Evolutionary conservation across 2,113 vertebrate genomes (phyloP), one percentile per base, ranked within the genome.

Genomic region (Syrrhaptes paradoxus): DNA sequence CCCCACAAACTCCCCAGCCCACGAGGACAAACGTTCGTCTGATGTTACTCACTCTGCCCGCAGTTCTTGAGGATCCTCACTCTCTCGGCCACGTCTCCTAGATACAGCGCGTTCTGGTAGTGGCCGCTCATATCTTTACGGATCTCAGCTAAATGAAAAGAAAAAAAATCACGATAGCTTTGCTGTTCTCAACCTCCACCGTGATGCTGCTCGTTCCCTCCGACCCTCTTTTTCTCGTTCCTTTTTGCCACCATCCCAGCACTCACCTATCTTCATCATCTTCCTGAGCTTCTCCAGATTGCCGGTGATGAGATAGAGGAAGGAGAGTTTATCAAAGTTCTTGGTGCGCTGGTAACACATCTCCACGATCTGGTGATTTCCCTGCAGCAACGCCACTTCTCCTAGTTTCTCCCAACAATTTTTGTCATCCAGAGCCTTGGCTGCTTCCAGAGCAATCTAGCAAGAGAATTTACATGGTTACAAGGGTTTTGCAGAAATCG

Each of bases 311-410:
- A 99, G 99, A 72, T 99, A 99, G 45, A 99, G 98, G 98, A 99
- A 99, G 90, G 99, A 99, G 94, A 99, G 99, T 74, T 98, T 99
- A 96, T 99, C 99, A 0, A 99, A 99, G 98, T 99, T 99, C 97
- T 99, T 99, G 97, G 99, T 99, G 91, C 99, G 99, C 96, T 99
- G 99, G 97, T 99, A 99, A 97, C 99, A 99, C 99, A 99, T 99
- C 96, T 99, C 99, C 96, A 99, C 99, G 3, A 99, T 99, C 98
- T 99, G 99, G 97, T 99, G 99, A 96, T 99, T 99, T 3, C 99
- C 99, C 96, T 99, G 99, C 32, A 99, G 98, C 90, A 99, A 96
- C 0, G 99, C 99, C 7, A 99, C 99, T 87, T 99, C 99, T 3
- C 99, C 99, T 90, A 99, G 98, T 75, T 99, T 99, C 96, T 99